Evolutionary conservation across 2,113 vertebrate genomes (phyloP), one percentile per base, ranked within the genome.

Genomic region (Carollia perspicillata): DNA sequence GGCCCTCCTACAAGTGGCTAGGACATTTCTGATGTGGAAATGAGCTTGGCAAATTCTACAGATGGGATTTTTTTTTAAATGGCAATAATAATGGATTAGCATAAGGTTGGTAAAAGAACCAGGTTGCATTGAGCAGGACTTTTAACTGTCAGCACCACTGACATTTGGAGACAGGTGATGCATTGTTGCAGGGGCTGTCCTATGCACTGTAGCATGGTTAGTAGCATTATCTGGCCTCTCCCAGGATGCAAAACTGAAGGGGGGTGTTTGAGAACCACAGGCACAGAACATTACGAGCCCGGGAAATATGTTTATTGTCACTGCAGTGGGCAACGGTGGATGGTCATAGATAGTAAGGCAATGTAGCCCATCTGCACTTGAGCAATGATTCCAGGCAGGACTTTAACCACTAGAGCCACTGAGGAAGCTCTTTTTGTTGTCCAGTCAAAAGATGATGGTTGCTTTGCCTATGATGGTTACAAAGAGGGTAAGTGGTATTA

Each of bases 261-360:
- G 6, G 17, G 28, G 11, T 58, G 5, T 37, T 49, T 60, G 63
- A 47, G 5, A n/a, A 26, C 12, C 7, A 5, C 16, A 8, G 17
- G 10, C 23, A 14, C 4, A 18, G 12, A 60, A n/a, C 26, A 8
- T 13, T 9, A 11, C 3, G 5, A 12, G 0, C 35, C n/a, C 42
- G 8, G 33, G 22, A 93, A 49, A 5, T 8, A 8, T 10, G 6
- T n/a, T 33, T 7, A 17, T 17, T 55, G 81, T 55, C 68, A 22
- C n/a, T 8, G 26, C 28, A 30, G 3, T 23, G 30, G 28, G 35
- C 55, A 13, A 28, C 42, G 42, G 23, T 0, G 23, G 18, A 3
- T 12, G n/a, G 28, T 16, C 17, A 9, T 0, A 28, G 13, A 26
- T 11, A 49, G 20, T 2, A 0, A 6, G 7, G 33, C 3, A n/a